Evolutionary conservation across 2,797 vertebrate species (phyloP).

Genomic region (Neoniphon sammara): DNA sequence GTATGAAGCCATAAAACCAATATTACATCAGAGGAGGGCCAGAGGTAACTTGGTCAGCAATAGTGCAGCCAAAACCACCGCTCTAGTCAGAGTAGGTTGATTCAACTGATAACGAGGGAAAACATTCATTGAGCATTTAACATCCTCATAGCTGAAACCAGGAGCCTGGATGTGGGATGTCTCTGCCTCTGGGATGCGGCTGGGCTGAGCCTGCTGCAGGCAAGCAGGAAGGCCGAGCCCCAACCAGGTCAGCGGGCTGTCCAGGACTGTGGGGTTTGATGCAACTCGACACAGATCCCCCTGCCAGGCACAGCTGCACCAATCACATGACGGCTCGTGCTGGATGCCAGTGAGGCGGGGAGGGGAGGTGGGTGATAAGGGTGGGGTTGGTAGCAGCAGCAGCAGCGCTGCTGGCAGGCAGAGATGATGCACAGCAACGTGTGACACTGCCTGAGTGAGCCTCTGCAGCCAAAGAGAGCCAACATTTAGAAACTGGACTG

Average conservation of each 20-base stretch:
- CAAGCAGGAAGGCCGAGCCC: conserved; percentile 33
- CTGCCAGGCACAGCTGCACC: conserved; percentile 55
- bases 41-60: too few species aligned
- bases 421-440: conserved; percentile 12
- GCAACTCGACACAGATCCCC: conserved; percentile 65
- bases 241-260: conserved; percentile 62
- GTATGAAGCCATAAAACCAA: conserved; percentile 10
- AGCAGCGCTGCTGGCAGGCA: conserved; percentile 23
- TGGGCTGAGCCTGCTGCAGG: conserved; percentile 13
- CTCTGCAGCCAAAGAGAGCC: neutral
- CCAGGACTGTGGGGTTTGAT: conserved; percentile 53
- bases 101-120: neutral
- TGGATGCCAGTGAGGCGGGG: conserved; percentile 51
- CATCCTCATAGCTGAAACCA: conserved; percentile 12
- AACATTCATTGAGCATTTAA: neutral
- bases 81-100: neutral
- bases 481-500: conserved; percentile 17
- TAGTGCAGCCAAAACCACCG: neutral
- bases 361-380: conserved; percentile 30
- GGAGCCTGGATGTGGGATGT: neutral
- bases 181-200: conserved; percentile 5
- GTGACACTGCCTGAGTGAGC: neutral
- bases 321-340: conserved; percentile 78
- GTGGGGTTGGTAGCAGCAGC: neutral
- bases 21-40: too few species aligned